phyloP scores from a whole-genome alignment of 2,113 vertebrate genomes.

The Alligator sinensis region DNA sequence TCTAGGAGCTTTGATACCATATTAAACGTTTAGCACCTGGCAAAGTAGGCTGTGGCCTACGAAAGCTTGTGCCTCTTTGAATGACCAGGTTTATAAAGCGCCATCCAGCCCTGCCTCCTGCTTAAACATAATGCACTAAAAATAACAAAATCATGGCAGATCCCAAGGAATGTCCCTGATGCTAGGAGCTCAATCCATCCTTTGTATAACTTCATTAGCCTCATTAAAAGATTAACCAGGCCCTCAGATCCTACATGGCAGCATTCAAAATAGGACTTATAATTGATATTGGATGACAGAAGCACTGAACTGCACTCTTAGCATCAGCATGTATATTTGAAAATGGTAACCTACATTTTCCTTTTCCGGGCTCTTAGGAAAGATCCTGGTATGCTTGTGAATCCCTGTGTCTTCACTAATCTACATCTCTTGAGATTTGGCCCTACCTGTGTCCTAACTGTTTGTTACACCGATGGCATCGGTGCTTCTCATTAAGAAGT shows the following conservation, averaged over 20 bases:
- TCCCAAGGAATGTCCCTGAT: not conserved
- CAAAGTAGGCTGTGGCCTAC: too few species aligned
- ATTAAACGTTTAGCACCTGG: too few species aligned
- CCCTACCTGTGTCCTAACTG: not conserved
- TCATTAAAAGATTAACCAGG: not conserved
- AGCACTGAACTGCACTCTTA: accelerated
- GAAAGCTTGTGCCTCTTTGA: too few species aligned
- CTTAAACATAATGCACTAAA: not conserved
- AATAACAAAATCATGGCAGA: not conserved
- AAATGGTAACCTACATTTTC: not conserved
- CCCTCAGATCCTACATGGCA: not conserved
- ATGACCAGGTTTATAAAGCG: too few species aligned
- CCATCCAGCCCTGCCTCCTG: too few species aligned
- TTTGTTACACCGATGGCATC: not conserved
- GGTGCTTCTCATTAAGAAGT: not conserved
- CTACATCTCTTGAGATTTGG: not conserved
- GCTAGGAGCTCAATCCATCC: not conserved
- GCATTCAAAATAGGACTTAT: not conserved
- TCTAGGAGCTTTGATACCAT: not conserved
- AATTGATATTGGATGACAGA: not conserved
- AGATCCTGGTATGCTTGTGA: not conserved
- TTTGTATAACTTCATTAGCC: not conserved
- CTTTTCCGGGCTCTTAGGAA: not conserved
- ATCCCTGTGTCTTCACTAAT: not conserved
- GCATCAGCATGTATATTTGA: not conserved